Conservation (phyloP, 2,113 vertebrate genomes). For the Rostratula benghalensis region DNA sequence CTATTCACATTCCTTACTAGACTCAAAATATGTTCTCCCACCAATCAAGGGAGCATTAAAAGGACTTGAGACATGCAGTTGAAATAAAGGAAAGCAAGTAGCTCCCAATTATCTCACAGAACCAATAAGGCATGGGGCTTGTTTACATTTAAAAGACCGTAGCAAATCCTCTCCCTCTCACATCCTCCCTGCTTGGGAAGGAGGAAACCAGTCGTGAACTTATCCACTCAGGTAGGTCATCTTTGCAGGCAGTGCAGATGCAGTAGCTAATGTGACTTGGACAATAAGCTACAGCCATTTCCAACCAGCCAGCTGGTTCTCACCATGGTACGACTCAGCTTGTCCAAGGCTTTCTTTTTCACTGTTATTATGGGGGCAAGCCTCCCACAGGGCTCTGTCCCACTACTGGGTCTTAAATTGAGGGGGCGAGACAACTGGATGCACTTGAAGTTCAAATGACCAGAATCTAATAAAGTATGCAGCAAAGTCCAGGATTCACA, state of each 20-base stretch:
- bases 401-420: neutral
- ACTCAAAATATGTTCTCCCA: neutral
- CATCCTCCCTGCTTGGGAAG: neutral
- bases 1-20: neutral
- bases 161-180: neutral
- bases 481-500: neutral
- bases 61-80: neutral
- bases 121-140: neutral
- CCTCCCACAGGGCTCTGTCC: neutral
- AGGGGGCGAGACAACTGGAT: neutral
- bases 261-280: neutral
- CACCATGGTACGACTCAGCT: neutral
- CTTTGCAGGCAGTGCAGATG: neutral
- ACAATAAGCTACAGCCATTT: neutral
- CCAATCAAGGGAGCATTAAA: neutral
- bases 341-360: neutral
- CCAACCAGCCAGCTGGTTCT: neutral
- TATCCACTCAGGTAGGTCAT: neutral
- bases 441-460: neutral
- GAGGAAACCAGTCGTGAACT: neutral
- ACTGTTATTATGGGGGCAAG: neutral
- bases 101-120: neutral
- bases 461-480: neutral
- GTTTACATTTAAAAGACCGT: neutral
- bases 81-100: neutral